Percentiles rank a stretch among this genome's conserved stretches.
phyloP scores from a whole-genome alignment of 2,888 invertebrate genomes.

The Syrista parreyssii region DNA sequence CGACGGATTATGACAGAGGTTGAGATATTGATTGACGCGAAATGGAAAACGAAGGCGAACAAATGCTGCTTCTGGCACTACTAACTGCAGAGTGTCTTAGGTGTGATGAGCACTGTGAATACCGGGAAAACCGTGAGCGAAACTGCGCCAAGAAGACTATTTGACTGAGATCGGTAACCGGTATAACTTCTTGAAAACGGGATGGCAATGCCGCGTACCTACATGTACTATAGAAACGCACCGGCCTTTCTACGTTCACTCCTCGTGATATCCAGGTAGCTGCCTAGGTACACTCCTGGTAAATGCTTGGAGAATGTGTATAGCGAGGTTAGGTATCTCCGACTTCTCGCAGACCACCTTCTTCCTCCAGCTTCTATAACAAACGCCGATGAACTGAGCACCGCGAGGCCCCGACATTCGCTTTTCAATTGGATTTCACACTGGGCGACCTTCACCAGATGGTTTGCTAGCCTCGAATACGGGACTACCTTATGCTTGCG shows the following conservation, averaged over 20 bases:
- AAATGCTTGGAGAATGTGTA: neutral
- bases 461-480: neutral
- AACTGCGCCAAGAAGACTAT: neutral
- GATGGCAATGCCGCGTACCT: neutral
- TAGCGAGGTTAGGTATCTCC: neutral
- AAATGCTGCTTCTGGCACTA: conserved; percentile 34
- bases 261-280: neutral
- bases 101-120: conserved; percentile 7
- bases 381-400: conserved; percentile 42
- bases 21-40: conserved; percentile 21
- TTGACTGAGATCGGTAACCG: conserved; percentile 4
- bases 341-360: neutral
- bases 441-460: conserved; percentile 52
- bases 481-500: neutral
- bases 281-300: neutral
- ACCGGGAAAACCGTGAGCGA: neutral
- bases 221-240: neutral
- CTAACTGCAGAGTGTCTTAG: conserved; percentile 41
- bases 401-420: conserved; percentile 47
- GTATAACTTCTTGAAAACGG: neutral
- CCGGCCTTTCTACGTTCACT: neutral
- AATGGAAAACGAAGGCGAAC: neutral
- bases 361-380: neutral
- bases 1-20: neutral
- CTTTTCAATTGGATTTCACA: conserved; percentile 58